Conservation (phyloP, 2,797 vertebrate genomes). For the Phylloscopus collybita region DNA sequence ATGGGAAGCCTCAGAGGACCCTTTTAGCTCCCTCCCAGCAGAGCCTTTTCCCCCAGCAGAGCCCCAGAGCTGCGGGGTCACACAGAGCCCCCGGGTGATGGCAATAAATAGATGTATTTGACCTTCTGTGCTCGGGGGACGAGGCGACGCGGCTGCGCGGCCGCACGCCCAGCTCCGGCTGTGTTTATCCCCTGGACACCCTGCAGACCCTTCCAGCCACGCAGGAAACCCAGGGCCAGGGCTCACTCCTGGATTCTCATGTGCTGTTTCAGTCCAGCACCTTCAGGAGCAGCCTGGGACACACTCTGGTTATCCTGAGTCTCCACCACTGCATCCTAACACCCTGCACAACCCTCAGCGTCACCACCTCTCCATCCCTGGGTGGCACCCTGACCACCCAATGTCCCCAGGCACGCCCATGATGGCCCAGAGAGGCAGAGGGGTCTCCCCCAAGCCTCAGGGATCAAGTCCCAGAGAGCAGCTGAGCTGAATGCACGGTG, state of each 20-base stretch:
- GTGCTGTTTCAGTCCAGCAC: background rate
- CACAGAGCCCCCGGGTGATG: background rate
- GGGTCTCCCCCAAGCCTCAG: background rate
- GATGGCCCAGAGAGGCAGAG: fast-evolving
- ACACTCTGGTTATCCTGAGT: fast-evolving
- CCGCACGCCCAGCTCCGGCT: background rate
- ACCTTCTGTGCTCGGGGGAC: background rate
- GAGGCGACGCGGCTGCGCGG: background rate
- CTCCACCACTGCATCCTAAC: background rate
- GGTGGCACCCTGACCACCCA: fast-evolving
- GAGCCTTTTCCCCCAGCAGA: background rate
- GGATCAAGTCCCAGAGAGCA: background rate
- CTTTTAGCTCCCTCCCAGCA: background rate
- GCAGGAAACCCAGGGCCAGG: background rate
- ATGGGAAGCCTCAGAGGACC: background rate
- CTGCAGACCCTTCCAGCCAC: background rate
- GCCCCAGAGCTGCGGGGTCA: background rate
- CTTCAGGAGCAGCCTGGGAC: background rate
- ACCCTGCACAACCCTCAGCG: fast-evolving
- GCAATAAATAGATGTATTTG: background rate
- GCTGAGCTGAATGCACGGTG: background rate
- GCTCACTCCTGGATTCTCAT: fast-evolving
- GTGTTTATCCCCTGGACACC: background rate
- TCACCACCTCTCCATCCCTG: fast-evolving
- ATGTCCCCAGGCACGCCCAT: fast-evolving